Evolutionary conservation across 2,113 vertebrate genomes (phyloP), one percentile per base, ranked within the genome.

Genomic region (Pseudorhombus dupliciocellatus): DNA sequence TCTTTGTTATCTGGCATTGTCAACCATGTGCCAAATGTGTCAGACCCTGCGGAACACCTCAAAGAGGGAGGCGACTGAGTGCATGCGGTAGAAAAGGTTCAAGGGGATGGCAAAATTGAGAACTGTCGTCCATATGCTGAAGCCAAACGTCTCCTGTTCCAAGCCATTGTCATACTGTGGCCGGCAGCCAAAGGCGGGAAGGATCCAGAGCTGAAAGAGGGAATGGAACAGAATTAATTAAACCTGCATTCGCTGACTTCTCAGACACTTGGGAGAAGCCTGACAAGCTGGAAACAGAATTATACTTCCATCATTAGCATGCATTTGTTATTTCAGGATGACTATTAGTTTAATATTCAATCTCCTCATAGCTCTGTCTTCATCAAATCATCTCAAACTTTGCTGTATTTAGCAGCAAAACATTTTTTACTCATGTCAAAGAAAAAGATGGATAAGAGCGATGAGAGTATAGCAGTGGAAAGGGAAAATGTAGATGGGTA

Each of bases 81-180:
- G 98, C 96, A 99, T 99, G 31, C 97, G 95, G 85, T 99, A 99
- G 92, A 99, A 99, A 89, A 99, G 96, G 78, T 95, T 97, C 77
- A 99, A 94, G 31, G 98, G 98, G 89, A 99, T 95, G 0, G 96
- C 96, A 63, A 99, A 95, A 90, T 98, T 99, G 84, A 99, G 96
- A 87, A 98, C 94, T 55, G 95, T 95, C 83, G 95, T 97, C 98
- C 98, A 99, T 60, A 94, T 94, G 87, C 94, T 92, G 88, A 96
- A 97, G 84, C 97, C 97, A 74, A 96, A 99, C 11, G 94, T 95
- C 7, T 94, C 94, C 90, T 97, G 94, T 89, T 99, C 97, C 31
- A 98, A 61, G 12, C 95, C 96, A 15, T 97, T 99, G 90, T 99
- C 97, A 2, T 98, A 99, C 74, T 99, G 97, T 0, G 98, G 98